Percentiles rank a stretch among this genome's conserved stretches.
Evolutionary conservation across 2,113 vertebrate species (phyloP).

Genomic region (Ctenodactylus gundi): DNA sequence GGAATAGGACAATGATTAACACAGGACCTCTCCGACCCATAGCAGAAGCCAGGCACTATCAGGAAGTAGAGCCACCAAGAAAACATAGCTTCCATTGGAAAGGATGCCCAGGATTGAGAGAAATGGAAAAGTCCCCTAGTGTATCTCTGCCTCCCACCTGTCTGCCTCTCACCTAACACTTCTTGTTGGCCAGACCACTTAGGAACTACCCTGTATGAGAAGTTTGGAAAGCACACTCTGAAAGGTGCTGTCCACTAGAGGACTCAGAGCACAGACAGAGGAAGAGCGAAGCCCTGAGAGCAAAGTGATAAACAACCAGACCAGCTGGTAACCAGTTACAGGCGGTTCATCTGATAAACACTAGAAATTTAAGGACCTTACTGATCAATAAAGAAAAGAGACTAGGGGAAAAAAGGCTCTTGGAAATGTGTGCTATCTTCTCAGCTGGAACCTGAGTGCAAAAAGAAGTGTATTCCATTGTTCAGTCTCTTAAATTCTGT

Average conservation of each 20-base stretch:
- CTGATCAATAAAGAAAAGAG: background rate
- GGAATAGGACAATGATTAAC: background rate
- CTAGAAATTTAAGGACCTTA: background rate
- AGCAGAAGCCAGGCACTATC: background rate
- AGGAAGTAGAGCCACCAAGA: background rate
- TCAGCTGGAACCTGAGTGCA: background rate
- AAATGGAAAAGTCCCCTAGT: too few species aligned
- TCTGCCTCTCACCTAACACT: background rate
- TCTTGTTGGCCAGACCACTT: background rate
- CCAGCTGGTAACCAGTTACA: background rate
- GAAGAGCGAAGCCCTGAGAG: background rate
- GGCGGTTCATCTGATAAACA: too few species aligned
- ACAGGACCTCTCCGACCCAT: background rate
- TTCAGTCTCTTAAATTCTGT: background rate
- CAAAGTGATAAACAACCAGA: background rate
- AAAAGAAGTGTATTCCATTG: background rate
- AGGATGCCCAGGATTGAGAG: background rate
- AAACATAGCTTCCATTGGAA: too few species aligned
- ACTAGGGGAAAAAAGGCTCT: background rate
- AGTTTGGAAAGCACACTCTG: background rate
- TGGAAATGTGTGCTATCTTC: background rate
- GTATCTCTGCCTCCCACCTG: background rate
- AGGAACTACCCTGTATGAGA: background rate
- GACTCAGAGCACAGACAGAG: background rate
- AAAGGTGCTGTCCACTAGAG: background rate